phyloP scores from a whole-genome alignment of 2,888 invertebrate genomes.

The Andrena chrysosceles region DNA sequence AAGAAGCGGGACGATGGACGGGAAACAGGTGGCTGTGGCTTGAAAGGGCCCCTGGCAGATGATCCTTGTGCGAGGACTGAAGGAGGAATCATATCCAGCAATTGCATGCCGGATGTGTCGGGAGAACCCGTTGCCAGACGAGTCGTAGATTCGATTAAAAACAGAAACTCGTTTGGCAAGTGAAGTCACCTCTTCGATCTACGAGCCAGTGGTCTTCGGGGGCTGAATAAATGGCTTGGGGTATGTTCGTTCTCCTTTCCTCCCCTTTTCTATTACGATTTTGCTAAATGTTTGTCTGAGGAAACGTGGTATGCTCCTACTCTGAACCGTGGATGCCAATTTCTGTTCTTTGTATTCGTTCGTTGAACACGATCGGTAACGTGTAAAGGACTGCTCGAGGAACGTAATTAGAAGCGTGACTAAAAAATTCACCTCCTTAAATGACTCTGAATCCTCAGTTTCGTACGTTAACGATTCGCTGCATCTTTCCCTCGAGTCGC shows the following conservation, averaged over 20 bases:
- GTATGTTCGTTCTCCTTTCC: background rate
- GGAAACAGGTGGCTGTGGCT: constrained; percentile 56
- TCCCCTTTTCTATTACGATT: background rate
- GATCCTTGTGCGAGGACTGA: constrained; percentile 44
- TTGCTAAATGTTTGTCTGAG: background rate
- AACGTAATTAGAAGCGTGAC: constrained; percentile 19
- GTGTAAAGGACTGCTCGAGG: background rate
- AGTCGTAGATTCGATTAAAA: constrained; percentile 71
- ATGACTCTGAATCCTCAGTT: constrained; percentile 33
- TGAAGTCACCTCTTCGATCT: constrained; percentile 47
- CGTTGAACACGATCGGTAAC: background rate
- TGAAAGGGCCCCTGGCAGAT: constrained; percentile 54
- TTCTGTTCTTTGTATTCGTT: background rate
- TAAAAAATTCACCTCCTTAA: constrained; percentile 28
- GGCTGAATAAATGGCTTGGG: constrained; percentile 21
- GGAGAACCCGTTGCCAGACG: constrained; percentile 70
- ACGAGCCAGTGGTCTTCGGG: constrained; percentile 16
- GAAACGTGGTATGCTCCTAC: background rate
- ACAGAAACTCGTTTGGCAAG: constrained; percentile 71
- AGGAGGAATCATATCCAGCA: constrained; percentile 61
- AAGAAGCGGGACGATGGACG: constrained; percentile 38
- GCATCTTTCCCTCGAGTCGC: constrained; percentile 42
- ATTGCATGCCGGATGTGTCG: constrained; percentile 68
- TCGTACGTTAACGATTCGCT: constrained; percentile 44
- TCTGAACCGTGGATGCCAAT: background rate